A percentile compares a stretch with the other conserved stretches of the same genome.
phyloP scores from a whole-genome alignment of 1,140 invertebrate species.

The Bradysia coprophila region DNA sequence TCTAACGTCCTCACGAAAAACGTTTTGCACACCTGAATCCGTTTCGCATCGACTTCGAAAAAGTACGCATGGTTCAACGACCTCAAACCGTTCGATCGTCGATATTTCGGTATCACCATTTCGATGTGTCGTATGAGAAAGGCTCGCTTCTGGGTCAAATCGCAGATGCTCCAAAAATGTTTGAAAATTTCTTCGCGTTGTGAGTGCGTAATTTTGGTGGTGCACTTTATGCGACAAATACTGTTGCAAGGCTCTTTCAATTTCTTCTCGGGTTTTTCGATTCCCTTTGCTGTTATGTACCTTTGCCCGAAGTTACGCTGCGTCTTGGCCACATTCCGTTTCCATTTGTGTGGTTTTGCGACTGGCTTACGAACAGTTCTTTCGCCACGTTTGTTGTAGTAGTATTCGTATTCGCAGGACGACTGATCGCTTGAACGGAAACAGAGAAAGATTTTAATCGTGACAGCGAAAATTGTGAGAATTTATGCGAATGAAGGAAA shows the following conservation, averaged over 20 bases:
- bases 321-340: neutral
- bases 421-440: neutral
- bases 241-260: neutral
- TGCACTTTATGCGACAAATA: neutral
- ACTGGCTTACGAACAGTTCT: neutral
- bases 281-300: neutral
- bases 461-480: too few relatives aligned
- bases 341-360: neutral
- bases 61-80: neutral
- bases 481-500: too few relatives aligned
- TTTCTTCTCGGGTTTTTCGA: neutral
- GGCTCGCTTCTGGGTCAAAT: neutral
- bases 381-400: neutral
- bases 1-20: neutral
- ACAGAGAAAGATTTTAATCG: neutral
- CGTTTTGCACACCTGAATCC: neutral
- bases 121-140: neutral
- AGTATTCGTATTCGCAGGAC: neutral
- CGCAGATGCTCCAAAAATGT: neutral
- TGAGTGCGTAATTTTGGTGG: neutral
- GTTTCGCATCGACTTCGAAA: neutral
- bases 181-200: neutral
- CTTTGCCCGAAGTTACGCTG: neutral
- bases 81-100: neutral
- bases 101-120: neutral